These are phyloP conservation scores for Hylaeus anthracinus DNA, from an alignment of 1,140 invertebrate species.

Conservation along the genomic window DNA sequence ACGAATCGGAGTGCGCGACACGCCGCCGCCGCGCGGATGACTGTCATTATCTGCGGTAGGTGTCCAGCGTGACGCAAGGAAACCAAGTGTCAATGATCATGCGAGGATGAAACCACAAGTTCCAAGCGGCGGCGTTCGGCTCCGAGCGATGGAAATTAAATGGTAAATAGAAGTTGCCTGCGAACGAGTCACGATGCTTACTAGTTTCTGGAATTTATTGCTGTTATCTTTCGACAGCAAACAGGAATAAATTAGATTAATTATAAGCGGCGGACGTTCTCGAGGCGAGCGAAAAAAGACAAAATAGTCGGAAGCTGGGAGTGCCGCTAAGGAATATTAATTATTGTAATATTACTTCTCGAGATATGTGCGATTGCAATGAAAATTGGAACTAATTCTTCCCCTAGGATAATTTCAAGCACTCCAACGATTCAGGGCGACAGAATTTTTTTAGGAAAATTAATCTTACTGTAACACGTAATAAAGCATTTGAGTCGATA, in stretches of 20 bases:
- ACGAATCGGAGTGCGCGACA: background rate
- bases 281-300: too few relatives aligned
- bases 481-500: too few relatives aligned
- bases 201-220: slow-evolving; percentile 1
- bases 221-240: background rate
- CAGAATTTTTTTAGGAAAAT: too few relatives aligned
- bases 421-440: too few relatives aligned
- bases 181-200: slow-evolving; percentile 1
- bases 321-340: too few relatives aligned
- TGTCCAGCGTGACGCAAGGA: slow-evolving; percentile 13
- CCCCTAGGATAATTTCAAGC: too few relatives aligned
- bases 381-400: too few relatives aligned
- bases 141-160: background rate
- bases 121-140: background rate
- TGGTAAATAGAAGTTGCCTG: background rate
- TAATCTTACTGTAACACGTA: too few relatives aligned
- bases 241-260: background rate
- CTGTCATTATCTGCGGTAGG: slow-evolving; percentile 42
- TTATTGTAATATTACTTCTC: too few relatives aligned
- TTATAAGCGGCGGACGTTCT: background rate
- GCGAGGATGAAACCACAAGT: slow-evolving; percentile 13
- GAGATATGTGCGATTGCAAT: too few relatives aligned
- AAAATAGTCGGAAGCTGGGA: too few relatives aligned
- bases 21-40: background rate
- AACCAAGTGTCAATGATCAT: slow-evolving; percentile 23